Evolutionary conservation across 2,797 vertebrate species (phyloP).

Genomic region (Falco naumanni): DNA sequence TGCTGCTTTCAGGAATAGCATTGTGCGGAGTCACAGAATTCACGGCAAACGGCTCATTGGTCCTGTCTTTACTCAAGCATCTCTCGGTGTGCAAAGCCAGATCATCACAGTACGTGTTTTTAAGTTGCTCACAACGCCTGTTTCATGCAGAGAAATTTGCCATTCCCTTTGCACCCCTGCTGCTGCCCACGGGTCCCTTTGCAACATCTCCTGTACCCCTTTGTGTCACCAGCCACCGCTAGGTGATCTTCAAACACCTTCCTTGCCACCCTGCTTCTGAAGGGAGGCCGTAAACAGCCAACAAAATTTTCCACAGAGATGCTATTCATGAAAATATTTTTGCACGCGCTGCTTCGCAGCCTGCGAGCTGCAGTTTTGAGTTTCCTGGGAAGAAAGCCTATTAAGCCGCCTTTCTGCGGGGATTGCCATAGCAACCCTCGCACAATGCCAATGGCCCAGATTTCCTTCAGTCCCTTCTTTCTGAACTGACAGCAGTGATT

Average conservation of each 20-base stretch:
- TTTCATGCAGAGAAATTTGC: background rate
- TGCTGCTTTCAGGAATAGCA: background rate
- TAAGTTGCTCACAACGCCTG: background rate
- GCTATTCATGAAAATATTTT: slow-evolving; percentile 60
- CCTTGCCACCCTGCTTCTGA: background rate
- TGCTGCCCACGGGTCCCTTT: background rate
- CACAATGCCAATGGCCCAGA: slow-evolving; percentile 75
- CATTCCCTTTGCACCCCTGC: background rate
- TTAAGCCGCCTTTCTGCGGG: slow-evolving; percentile 71
- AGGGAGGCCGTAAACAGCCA: background rate
- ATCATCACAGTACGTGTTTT: background rate
- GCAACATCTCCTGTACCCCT: background rate
- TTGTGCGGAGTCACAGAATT: background rate
- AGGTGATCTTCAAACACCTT: background rate
- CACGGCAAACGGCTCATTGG: background rate
- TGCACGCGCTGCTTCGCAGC: slow-evolving; percentile 45
- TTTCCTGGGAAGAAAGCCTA: slow-evolving; percentile 79
- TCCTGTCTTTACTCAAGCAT: background rate
- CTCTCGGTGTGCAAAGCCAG: fast-evolving
- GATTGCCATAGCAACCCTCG: slow-evolving; percentile 78
- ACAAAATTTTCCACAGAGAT: slow-evolving; percentile 55
- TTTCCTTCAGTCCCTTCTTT: slow-evolving; percentile 72
- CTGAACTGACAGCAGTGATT: slow-evolving; percentile 77
- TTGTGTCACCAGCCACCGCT: background rate
- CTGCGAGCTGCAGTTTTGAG: slow-evolving; percentile 29